phyloP scores from a whole-genome alignment of 92 coral and sea anemone species.

The Zoanthus gigantus region DNA sequence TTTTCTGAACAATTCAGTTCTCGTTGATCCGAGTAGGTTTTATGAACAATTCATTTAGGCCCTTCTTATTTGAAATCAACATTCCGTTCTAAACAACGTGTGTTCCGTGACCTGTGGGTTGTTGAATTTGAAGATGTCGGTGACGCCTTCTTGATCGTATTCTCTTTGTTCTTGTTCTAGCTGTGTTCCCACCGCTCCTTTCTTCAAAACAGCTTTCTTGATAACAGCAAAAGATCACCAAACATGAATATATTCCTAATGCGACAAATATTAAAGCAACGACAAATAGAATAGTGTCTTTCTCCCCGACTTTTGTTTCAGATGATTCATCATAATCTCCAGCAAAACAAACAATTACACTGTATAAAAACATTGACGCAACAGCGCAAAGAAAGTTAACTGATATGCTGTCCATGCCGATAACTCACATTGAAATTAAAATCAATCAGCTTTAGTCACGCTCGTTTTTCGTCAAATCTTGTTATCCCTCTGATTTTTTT shows the following conservation, averaged over 20 bases:
- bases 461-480: not conserved
- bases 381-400: not conserved
- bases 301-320: not conserved
- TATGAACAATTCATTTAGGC: no score
- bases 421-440: no score
- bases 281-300: conserved; percentile 11
- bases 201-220: conserved; percentile 30
- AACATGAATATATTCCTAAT: conserved; percentile 17
- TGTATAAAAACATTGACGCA: not conserved
- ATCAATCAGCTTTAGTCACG: not conserved
- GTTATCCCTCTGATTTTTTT: not conserved
- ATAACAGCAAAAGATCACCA: conserved; percentile 7
- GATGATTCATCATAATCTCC: not conserved
- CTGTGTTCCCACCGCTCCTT: not conserved
- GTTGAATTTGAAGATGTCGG: not conserved
- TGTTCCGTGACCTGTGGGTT: not conserved
- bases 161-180: not conserved
- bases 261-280: not conserved
- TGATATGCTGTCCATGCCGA: not conserved
- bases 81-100: not conserved
- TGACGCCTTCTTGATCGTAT: not conserved
- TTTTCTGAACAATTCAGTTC: no score
- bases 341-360: conserved; percentile 4
- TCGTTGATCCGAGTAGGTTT: no score
- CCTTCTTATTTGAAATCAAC: not conserved